Conservation (phyloP, 2,113 vertebrate species). For the Emydura subglobosa region DNA sequence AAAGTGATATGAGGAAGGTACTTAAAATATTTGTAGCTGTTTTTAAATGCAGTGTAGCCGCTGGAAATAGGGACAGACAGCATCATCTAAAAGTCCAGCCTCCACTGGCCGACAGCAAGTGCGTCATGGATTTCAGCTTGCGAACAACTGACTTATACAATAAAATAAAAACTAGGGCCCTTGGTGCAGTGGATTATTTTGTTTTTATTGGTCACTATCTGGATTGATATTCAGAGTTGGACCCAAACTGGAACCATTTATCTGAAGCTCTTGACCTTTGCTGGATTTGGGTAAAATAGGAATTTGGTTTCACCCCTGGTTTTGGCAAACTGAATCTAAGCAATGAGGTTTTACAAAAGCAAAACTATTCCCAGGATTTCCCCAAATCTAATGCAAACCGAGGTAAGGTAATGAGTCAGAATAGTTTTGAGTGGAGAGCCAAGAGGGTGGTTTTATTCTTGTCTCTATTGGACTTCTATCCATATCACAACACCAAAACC, state of each 20-base stretch:
- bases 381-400: slow-evolving; percentile 54
- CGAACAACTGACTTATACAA: neutral
- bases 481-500: neutral
- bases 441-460: neutral
- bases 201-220: neutral
- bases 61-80: neutral
- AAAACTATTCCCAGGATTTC: slow-evolving; percentile 41
- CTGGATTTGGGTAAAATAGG: neutral
- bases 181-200: neutral
- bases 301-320: neutral
- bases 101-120: neutral
- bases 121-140: neutral
- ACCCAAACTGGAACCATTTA: neutral
- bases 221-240: accelerated
- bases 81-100: accelerated
- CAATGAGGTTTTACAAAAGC: neutral
- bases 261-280: neutral
- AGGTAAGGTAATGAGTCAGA: slow-evolving; percentile 49
- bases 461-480: neutral
- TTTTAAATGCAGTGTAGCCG: neutral
- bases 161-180: neutral
- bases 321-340: slow-evolving; percentile 13
- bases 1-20: neutral
- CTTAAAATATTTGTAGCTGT: neutral
- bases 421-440: neutral